phyloP scores from a whole-genome alignment of 2,113 vertebrate genomes.

The Ctenomys sociabilis region DNA sequence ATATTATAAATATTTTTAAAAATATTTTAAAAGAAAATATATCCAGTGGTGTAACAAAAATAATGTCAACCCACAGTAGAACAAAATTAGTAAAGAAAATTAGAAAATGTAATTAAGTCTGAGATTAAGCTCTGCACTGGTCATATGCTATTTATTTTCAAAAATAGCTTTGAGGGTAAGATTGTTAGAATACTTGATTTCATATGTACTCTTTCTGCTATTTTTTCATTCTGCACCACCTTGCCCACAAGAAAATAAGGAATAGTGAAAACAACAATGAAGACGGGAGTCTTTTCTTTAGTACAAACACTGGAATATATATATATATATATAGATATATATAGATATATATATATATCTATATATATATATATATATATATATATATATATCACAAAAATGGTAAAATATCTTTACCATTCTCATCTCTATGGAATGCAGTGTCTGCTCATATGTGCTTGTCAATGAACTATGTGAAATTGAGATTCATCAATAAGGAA shows the following conservation, averaged over 20 bases:
- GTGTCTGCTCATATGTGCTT: too few species aligned
- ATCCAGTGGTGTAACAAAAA: conserved; percentile 71
- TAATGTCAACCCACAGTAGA: conserved; percentile 54
- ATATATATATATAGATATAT: too few species aligned
- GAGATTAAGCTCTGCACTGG: conserved; percentile 81
- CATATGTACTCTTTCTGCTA: conserved; percentile 67
- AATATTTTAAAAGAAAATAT: background rate
- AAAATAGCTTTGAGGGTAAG: conserved; percentile 80
- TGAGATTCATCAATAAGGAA: conserved; percentile 59
- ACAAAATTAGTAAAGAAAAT: background rate
- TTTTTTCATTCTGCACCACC: conserved; percentile 75
- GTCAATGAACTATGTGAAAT: conserved; percentile 32
- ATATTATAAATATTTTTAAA: background rate
- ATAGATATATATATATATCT: too few species aligned
- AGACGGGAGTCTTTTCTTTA: conserved; percentile 69
- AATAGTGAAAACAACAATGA: conserved; percentile 70
- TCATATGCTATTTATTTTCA: conserved; percentile 80
- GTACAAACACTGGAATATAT: background rate
- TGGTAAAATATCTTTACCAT: too few species aligned
- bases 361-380: too few species aligned
- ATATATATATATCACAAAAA: too few species aligned
- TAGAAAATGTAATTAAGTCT: conserved; percentile 74
- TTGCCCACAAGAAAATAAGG: conserved; percentile 71
- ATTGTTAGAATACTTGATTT: conserved; percentile 79
- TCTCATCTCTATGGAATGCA: too few species aligned